Base-by-base conservation (phyloP, 2,888 invertebrate species). In the Diadegma fenestrale region DNA sequence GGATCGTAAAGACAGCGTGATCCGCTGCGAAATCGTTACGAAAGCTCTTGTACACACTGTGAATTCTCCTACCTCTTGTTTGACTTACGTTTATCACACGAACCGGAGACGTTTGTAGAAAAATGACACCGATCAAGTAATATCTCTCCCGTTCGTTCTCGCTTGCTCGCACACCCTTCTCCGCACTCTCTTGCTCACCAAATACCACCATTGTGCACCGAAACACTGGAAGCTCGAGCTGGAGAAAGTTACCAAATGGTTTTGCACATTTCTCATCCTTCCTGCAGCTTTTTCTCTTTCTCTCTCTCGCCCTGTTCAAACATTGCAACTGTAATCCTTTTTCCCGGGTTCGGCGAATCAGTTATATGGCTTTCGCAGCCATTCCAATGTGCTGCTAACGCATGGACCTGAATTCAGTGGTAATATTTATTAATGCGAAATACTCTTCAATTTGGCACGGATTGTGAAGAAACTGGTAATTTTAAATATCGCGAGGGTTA, bases 151-250 rank as follows among this genome's bases (percentile, higher is more conserved):
- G 81, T 84, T 58, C 66, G 43, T 33, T 79, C 82, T 80, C 79
- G 84, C 72, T 81, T 51, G 26, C 58, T 54, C 54, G 22, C 45
- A 48, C n/a, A 48, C 22, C 1, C 12, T 12, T 22, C 12, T 22
- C 22, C 54, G n/a, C 10, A 19, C 58, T 22, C 26, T 26, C 54
- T 26, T 22, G 3, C 41, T 45, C 76, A 22, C 17, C 37, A 37
- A 33, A 41, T 58, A 75, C 72, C 26, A 58, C 66, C 48, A 80
- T 80, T 80, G 79, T 73, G 12, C 45, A 64, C 79, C 81, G 71
- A 77, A 85, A 84, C 81, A 64, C 73, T 22, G 73, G 68, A 86
- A 80, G 63, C 80, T 84, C 58, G 72, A 82, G 71, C 64, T 71
- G 72, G 77, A 48, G 10, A 17, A 82, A 77, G 54, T 77, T 72